Evolutionary conservation across 2,888 invertebrate genomes (phyloP), one percentile per base, ranked within the genome.

Genomic region (Lasioglossum morio): DNA sequence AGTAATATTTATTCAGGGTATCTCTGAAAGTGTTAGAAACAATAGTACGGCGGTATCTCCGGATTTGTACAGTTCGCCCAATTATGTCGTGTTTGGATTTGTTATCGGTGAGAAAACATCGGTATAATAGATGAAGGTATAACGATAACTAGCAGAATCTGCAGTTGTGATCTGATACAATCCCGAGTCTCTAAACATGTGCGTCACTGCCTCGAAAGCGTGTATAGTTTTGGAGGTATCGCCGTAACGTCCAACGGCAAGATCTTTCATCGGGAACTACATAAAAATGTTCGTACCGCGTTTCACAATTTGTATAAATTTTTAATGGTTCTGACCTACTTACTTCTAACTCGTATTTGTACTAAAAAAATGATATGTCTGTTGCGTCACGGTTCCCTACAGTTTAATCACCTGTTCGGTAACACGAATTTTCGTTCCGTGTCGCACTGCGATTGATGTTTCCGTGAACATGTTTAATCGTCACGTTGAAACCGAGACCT

Each of bases 1-100:
- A 23, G 46, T 30, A 72, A 82, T 80, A 80, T 14, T 79, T n/a
- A 48, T n/a, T 78, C 60, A 72, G 48, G n/a, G 46, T 72, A 85
- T 48, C 19, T 74, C 27, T 72, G 48, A n/a, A 34, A n/a, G 27
- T 14, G 46, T n/a, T 69, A 69, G 72, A 48, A 57, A 37, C 48
- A 43, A 74, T 70, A 77, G 37, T 2, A 4, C 70, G 23, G 40
- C 40, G n/a, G n/a, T 40, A 40, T 40, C 70, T 70, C 40, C 2
- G 40, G 23, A 70, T 40, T 40, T 70, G 70, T n/a, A 70, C 40
- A 12, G 12, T 40, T 37, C n/a, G 37, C n/a, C 12, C 40, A n/a
- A 70, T 70, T 40, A 70, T 40, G 70, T 70, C 37, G 12, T 70
- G 70, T 70, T 40, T 69, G 37, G 37, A 37, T 19, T 70, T 40